Evolutionary conservation across 2,797 vertebrate genomes (phyloP).

Genomic region (Mico argentatus): DNA sequence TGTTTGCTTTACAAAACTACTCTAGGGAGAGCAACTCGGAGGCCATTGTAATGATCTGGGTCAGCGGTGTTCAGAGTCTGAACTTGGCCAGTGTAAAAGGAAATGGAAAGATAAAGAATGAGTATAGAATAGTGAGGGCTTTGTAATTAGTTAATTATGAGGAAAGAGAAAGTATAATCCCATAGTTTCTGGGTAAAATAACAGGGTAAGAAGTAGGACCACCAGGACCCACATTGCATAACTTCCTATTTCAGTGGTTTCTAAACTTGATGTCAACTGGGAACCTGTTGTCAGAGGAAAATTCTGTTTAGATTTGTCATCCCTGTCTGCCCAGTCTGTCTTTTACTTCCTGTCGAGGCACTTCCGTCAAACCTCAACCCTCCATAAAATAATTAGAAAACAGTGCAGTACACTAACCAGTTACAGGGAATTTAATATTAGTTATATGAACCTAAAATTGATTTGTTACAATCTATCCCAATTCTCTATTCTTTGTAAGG

Average conservation of each 20-base stretch:
- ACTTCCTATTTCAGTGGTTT: not conserved
- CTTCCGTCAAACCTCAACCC: not conserved
- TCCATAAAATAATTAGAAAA: not conserved
- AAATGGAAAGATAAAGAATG: not conserved
- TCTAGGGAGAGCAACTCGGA: not conserved
- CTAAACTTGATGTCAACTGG: not conserved
- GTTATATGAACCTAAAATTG: not conserved
- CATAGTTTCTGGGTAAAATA: not conserved
- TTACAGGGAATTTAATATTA: not conserved
- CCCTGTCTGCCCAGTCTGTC: not conserved
- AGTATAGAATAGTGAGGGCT: not conserved
- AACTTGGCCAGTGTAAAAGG: not conserved
- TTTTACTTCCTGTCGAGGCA: conserved; percentile 20
- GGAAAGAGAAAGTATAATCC: not conserved
- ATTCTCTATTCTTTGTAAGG: conserved; percentile 13
- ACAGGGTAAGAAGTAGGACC: not conserved
- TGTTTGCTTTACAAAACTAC: not conserved
- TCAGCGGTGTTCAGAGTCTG: not conserved
- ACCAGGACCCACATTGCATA: not conserved
- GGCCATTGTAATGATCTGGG: not conserved
- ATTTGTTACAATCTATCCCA: not conserved
- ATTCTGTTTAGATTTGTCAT: not conserved
- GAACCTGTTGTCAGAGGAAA: not conserved
- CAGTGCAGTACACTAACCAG: not conserved
- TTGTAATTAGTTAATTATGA: not conserved